phyloP scores from a whole-genome alignment of 2,113 vertebrate species.

The Delphinapterus leucas region DNA sequence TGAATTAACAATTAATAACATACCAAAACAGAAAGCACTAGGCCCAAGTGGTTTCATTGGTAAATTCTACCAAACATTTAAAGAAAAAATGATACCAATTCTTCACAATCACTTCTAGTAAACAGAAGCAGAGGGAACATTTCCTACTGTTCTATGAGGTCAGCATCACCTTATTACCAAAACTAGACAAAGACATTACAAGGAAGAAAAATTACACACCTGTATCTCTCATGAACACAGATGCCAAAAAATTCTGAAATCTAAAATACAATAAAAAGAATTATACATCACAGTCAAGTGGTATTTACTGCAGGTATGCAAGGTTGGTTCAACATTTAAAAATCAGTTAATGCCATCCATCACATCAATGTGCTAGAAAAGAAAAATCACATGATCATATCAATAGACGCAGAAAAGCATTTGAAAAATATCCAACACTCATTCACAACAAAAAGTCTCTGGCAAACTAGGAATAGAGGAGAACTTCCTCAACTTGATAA shows the following conservation, averaged over 20 bases:
- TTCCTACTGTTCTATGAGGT: neutral
- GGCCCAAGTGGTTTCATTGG: neutral
- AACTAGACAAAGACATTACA: neutral
- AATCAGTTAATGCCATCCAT: neutral
- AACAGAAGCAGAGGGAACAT: neutral
- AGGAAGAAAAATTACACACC: neutral
- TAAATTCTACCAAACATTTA: neutral
- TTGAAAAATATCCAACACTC: neutral
- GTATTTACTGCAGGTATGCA: neutral
- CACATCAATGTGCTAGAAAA: neutral
- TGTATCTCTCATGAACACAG: neutral
- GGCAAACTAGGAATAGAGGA: neutral
- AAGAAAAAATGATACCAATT: neutral
- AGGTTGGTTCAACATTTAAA: neutral
- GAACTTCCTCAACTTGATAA: neutral
- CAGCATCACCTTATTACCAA: neutral
- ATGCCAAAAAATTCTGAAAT: neutral
- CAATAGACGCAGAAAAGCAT: neutral
- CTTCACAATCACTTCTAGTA: neutral
- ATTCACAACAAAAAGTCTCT: neutral
- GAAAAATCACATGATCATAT: neutral
- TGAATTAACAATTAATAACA: neutral
- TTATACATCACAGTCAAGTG: neutral
- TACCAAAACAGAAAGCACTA: neutral
- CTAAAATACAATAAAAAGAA: neutral